Evolutionary conservation across 2,113 vertebrate genomes (phyloP), one percentile per base, ranked within the genome.

Genomic region (Oreochromis spilurus): DNA sequence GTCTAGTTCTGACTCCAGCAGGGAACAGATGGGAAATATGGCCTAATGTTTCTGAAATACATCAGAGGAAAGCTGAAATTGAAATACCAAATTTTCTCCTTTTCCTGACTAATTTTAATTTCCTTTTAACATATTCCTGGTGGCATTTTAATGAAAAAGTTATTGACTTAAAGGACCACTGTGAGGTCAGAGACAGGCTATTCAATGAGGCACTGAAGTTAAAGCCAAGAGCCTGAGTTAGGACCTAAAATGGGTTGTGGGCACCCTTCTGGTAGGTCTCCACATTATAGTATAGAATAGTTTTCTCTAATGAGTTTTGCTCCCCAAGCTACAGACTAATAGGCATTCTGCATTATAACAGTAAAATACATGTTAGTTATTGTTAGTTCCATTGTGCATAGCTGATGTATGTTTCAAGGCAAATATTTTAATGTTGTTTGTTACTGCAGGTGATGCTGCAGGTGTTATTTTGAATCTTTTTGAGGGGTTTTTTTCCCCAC

Each of bases 71-170:
- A 91, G 80, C 82, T 70, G 34, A 89, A 89, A 92, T 77, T 90
- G 34, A 92, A 91, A 91, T 84, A 88, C 82, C 84, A 79, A 60
- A 60, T 90, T 91, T 92, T 90, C 85, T 88, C 55, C 72, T 91
- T 90, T 86, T 89, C 55, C 72, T 82, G 79, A 85, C 90, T 92
- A 87, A 88, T 93, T 94, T 89, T 50, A 70, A 91, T 88, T 91
- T 93, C 84, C 79, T 90, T 87, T 87, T 57, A 85, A 87, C 31
- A 75, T 86, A 85, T 87, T 92, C 86, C 84, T 84, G 82, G 58
- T 89, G 80, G 86, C 81, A 72, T 91, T 94, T 89, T 91, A 89
- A 90, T 88, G 67, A 87, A 88, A 81, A 82, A 11, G 45, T 84
- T 88, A 86, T 90, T 92, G 88, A 94, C 89, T 90, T 81, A 67